Conservation (phyloP, 2,113 vertebrate genomes). For the Myiopsitta monachus region DNA sequence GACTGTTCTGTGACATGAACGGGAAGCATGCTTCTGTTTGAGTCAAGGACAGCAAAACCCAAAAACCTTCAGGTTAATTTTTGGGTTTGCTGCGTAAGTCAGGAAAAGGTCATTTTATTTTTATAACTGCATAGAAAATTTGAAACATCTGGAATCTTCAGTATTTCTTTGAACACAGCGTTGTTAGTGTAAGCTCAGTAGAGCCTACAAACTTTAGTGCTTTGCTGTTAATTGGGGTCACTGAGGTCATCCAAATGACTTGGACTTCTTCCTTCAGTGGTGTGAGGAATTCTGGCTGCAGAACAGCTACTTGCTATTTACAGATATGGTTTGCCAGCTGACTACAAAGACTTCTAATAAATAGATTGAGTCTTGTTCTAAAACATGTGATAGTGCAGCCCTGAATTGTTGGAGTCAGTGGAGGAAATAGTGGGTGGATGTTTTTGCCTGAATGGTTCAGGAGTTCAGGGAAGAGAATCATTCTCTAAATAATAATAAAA, state of each 20-base stretch:
- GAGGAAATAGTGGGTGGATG: background rate
- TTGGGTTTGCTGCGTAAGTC: background rate
- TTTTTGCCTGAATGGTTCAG: background rate
- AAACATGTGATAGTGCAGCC: background rate
- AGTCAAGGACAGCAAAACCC: background rate
- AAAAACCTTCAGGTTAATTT: background rate
- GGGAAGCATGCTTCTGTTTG: background rate
- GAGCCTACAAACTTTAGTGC: background rate
- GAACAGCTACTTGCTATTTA: background rate
- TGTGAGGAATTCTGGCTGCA: background rate
- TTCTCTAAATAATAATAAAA: background rate
- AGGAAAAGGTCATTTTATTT: background rate
- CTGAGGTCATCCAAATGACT: background rate
- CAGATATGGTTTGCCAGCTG: background rate
- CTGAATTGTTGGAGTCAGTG: background rate
- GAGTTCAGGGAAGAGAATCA: background rate
- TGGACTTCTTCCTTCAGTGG: background rate
- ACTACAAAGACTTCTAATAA: background rate
- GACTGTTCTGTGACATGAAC: background rate
- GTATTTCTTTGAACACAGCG: background rate
- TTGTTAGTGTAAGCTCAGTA: background rate
- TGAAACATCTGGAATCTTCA: background rate
- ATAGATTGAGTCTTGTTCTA: background rate
- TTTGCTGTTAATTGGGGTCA: constrained; percentile 9
- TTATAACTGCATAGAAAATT: background rate